Evolutionary conservation across 2,888 invertebrate genomes (phyloP).

Genomic region (Trichopria drosophilae): DNA sequence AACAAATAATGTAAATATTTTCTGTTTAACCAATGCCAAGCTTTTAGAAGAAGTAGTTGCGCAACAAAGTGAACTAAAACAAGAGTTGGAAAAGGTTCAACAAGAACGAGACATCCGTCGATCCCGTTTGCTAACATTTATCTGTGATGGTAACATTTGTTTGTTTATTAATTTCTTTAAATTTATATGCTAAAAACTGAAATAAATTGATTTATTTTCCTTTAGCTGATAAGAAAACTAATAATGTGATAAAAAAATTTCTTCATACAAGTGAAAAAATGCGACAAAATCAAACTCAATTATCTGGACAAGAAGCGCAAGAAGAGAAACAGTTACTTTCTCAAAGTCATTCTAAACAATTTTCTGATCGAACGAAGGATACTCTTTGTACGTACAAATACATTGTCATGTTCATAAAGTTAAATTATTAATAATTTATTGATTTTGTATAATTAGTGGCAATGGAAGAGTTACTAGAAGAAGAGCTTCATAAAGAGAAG

Average conservation of each 20-base stretch:
- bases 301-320: conserved; percentile 68
- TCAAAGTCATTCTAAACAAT: conserved; percentile 60
- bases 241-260: conserved; percentile 69
- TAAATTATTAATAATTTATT: conserved; percentile 13
- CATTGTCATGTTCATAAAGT: conserved; percentile 1
- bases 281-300: conserved; percentile 63
- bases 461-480: conserved; percentile 71
- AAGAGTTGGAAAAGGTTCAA: conserved; percentile 71
- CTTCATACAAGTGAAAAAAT: conserved; percentile 66
- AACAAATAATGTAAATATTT: too few species aligned
- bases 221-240: conserved; percentile 68
- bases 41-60: conserved; percentile 63
- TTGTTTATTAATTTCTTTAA: conserved; percentile 12
- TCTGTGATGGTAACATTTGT: conserved; percentile 46
- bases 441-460: conserved; percentile 57
- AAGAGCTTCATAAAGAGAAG: conserved; percentile 66
- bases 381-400: conserved; percentile 60
- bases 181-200: background rate
- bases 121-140: conserved; percentile 47
- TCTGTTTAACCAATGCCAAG: too few species aligned
- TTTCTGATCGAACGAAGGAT: conserved; percentile 67
- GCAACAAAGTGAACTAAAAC: conserved; percentile 69
- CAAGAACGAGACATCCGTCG: conserved; percentile 64
- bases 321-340: conserved; percentile 70
- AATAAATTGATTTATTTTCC: conserved; percentile 21